Base-by-base conservation (phyloP, 2,888 invertebrate genomes). In the Drosophila putrida region DNA sequence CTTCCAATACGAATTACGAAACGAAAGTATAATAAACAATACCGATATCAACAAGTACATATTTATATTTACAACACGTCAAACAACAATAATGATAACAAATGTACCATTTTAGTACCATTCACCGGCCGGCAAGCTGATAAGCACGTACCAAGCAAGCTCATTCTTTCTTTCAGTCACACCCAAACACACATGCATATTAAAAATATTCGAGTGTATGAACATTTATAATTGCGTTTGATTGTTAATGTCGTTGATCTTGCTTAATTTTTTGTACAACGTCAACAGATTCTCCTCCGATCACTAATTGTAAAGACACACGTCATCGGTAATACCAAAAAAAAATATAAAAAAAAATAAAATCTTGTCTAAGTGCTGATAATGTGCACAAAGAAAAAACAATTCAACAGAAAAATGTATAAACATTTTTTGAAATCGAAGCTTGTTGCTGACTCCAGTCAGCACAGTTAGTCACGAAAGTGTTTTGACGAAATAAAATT, bases 121-220 rank as follows among this genome's bases (percentile, higher is more conserved):
- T 74, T 80, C 64, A 77, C 88, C 85, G 87, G 85, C 88, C 87
- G 89, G 89, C 64, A 68, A 68, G 47, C 69, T 73, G 89, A 88
- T 88, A 84, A 82, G 78, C 80, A 71, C 71, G 70, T 71, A 68
- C 50, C 50, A 31, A 28, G 11, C 41, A 36, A 54, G 20, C 28
- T 36, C 36, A 9, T 25, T 8, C 28, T 5, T 38, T 28, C 13
- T 49, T 27, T 53, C 44, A 31, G 36, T 33, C 61, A 60, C 43
- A 36, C 38, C 51, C n/a, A 46, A 11, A 38, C 38, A 31, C 4
- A 13, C 8, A 47, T n/a, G 9, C 33, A 43, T 35, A 4, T n/a
- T n/a, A n/a, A n/a, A 9, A n/a, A 50, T n/a, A 8, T 54, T 58
- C 28, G 13, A 64, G 25, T 57, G 60, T 55, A 47, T 66, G n/a